A percentile compares a stretch with the other conserved stretches of the same genome.
Conservation (phyloP, 2,797 vertebrate species). For the Acanthurus leucopareius region DNA sequence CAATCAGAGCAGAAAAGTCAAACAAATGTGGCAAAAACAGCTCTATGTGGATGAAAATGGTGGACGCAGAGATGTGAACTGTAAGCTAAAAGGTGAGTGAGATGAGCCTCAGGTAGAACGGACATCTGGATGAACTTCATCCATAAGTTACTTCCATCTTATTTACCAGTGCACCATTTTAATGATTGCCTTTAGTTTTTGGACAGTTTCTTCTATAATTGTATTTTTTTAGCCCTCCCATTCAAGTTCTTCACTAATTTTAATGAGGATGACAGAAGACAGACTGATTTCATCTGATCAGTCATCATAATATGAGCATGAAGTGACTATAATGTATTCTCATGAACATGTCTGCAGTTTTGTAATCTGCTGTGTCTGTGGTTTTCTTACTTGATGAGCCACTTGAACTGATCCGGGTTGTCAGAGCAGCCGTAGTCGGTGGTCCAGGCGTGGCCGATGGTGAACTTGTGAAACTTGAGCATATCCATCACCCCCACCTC, state of each 20-base stretch:
- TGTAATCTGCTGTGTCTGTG: background rate
- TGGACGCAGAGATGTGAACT: background rate
- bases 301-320: no score
- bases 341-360: fast-evolving
- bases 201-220: no score
- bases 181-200: no score
- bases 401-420: constrained; percentile 81
- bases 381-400: constrained; percentile 83
- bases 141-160: no score
- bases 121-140: no score
- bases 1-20: background rate
- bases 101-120: no score
- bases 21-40: background rate
- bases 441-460: constrained; percentile 89
- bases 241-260: no score
- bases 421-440: constrained; percentile 87
- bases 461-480: constrained; percentile 88
- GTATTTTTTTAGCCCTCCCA: no score
- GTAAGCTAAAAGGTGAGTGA: background rate
- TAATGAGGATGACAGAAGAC: no score
- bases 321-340: background rate
- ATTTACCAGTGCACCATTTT: no score
- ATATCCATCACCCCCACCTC: constrained; percentile 89
- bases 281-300: background rate
- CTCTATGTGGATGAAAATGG: background rate